Conservation (phyloP, 2,888 invertebrate genomes). For the Rhaphigaster nebulosa region DNA sequence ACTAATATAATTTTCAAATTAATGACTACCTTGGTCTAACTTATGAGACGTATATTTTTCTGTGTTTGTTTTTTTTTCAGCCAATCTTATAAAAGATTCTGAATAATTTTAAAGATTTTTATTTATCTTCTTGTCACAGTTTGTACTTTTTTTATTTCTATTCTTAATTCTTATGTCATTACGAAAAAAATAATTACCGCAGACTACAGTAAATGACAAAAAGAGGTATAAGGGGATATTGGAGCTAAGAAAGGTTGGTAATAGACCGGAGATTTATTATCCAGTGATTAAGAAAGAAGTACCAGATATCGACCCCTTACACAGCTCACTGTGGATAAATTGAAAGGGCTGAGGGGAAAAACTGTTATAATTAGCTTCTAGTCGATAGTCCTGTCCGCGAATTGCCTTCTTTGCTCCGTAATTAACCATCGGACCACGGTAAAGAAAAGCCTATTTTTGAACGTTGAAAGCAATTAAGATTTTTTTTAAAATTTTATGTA, state of each 20-base stretch:
- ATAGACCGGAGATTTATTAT: constrained; percentile 4
- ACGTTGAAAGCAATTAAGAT: not conserved
- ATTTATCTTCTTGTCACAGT: too few species aligned
- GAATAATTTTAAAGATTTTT: too few species aligned
- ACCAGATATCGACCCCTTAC: not conserved
- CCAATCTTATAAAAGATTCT: too few species aligned
- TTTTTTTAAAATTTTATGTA: too few species aligned
- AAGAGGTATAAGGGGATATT: not conserved
- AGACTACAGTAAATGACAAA: not conserved
- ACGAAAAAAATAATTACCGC: not conserved
- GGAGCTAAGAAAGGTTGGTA: not conserved
- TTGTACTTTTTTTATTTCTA: too few species aligned
- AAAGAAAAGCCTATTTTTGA: not conserved
- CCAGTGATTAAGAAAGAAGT: not conserved
- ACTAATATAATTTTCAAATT: too few species aligned
- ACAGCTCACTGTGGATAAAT: not conserved
- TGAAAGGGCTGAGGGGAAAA: not conserved
- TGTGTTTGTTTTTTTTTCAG: too few species aligned
- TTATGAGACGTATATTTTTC: too few species aligned
- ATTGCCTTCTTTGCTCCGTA: not conserved
- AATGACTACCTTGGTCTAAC: too few species aligned
- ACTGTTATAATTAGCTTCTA: constrained; percentile 16
- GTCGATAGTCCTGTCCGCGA: not conserved
- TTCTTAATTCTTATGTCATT: too few species aligned
- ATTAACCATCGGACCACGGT: not conserved